A percentile compares a stretch with the other conserved stretches of the same genome.
These are phyloP conservation scores for Heteractis magnifica DNA, from an alignment of 92 coral and sea anemone genomes.

Conservation along the genomic window DNA sequence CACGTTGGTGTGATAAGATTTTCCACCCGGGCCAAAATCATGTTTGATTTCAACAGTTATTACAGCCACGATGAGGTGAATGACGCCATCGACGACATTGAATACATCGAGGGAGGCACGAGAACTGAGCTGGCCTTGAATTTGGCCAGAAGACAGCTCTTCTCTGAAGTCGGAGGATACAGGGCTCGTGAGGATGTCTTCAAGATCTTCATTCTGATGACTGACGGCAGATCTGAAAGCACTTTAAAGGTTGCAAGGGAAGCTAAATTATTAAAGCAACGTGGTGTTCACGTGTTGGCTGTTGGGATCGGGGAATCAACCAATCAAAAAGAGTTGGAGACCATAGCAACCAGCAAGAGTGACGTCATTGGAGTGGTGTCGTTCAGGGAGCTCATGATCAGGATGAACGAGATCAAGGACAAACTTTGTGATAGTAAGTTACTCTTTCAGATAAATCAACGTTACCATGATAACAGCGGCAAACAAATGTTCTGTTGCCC, in stretches of 20 bases:
- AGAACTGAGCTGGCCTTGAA: conserved; percentile 49
- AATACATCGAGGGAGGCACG: conserved; percentile 48
- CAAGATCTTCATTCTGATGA: conserved; percentile 53
- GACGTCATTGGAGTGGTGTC: conserved; percentile 61
- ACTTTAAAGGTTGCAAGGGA: conserved; percentile 18
- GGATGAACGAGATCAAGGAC: conserved; percentile 53
- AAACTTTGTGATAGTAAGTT: conserved; percentile 54
- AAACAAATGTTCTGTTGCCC: not conserved
- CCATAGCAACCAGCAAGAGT: conserved; percentile 49
- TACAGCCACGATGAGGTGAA: conserved; percentile 37
- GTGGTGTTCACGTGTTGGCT: conserved; percentile 54
- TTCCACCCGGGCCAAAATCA: conserved; percentile 41
- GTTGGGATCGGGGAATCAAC: conserved; percentile 52
- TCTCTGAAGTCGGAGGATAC: conserved; percentile 34
- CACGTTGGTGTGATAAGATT: conserved; percentile 57
- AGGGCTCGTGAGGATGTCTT: conserved; percentile 23
- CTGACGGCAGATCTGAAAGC: conserved; percentile 55
- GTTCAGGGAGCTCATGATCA: conserved; percentile 48
- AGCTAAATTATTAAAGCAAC: conserved; percentile 24
- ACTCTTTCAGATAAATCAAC: not conserved
- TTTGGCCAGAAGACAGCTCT: conserved; percentile 50
- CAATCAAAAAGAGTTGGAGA: conserved; percentile 38
- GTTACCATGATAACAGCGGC: no score
- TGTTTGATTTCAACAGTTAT: conserved; percentile 51
- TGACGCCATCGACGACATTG: conserved; percentile 50